These are phyloP conservation scores for Nephila pilipes DNA, from an alignment of 1,140 invertebrate species.

Conservation along the genomic window DNA sequence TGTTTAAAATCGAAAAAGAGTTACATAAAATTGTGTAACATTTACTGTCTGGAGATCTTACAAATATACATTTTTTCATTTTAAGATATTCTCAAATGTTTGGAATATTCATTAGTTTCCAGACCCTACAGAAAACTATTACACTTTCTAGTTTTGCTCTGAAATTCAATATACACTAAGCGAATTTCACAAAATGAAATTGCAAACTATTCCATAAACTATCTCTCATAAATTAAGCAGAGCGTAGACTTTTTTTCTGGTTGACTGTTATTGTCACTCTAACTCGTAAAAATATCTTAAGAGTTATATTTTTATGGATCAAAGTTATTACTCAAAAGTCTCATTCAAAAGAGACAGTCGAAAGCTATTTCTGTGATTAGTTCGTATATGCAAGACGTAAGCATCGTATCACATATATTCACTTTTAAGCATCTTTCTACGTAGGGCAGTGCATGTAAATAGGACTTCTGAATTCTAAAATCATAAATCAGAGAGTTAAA, in stretches of 20 bases:
- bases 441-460: not conserved
- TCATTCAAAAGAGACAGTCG: not conserved
- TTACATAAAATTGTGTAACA: no score
- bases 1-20: no score
- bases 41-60: no score
- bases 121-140: not conserved
- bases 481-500: constrained; percentile 61
- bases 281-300: not conserved
- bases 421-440: not conserved
- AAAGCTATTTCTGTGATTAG: constrained; percentile 47
- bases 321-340: not conserved
- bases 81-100: not conserved
- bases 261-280: not conserved
- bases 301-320: not conserved
- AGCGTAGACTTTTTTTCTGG: not conserved
- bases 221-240: not conserved
- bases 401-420: constrained; percentile 4
- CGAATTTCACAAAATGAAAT: not conserved
- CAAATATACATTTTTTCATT: no score
- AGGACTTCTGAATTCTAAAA: not conserved
- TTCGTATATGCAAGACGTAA: not conserved
- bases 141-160: not conserved
- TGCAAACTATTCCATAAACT: not conserved
- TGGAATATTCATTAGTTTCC: not conserved
- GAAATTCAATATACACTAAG: not conserved